phyloP scores from a whole-genome alignment of 1,140 invertebrate genomes.

The Diabrotica undecimpunctata region DNA sequence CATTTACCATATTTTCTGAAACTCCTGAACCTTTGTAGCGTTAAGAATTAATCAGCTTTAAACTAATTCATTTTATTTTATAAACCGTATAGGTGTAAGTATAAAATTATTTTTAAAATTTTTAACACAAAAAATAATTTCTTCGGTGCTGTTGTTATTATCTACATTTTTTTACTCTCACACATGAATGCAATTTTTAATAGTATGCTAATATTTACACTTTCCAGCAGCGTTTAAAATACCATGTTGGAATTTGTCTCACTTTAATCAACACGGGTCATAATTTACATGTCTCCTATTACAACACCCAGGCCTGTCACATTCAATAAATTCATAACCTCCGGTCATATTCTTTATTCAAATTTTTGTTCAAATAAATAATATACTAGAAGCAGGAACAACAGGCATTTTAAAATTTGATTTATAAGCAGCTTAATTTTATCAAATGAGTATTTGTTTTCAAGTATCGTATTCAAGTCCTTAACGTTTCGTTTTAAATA shows the following conservation, averaged over 20 bases:
- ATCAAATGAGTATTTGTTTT: too few relatives aligned
- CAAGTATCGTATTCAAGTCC: too few relatives aligned
- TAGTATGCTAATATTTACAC: not conserved
- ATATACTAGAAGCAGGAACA: not conserved
- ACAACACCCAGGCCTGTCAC: not conserved
- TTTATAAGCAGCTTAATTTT: not conserved
- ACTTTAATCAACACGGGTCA: not conserved
- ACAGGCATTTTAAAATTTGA: not conserved
- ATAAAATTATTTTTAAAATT: not conserved
- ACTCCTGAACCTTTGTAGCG: too few relatives aligned
- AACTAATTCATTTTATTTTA: not conserved
- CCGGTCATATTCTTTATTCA: slow-evolving; percentile 2
- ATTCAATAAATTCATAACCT: slow-evolving; percentile 3
- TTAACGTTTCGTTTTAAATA: too few relatives aligned
- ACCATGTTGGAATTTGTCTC: not conserved
- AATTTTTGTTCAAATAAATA: slow-evolving; percentile 1
- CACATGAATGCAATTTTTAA: not conserved
- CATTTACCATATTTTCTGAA: too few relatives aligned
- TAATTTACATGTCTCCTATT: not conserved
- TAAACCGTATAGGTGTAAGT: not conserved
- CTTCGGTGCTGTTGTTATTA: not conserved
- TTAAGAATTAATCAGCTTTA: not conserved
- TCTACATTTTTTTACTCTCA: not conserved
- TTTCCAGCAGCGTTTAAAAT: not conserved
- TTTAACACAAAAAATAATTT: not conserved